A percentile compares a stretch with the other conserved stretches of the same genome.
These are phyloP conservation scores for Schizaphis graminum DNA, from an alignment of 2,888 invertebrate species.

Conservation along the genomic window DNA sequence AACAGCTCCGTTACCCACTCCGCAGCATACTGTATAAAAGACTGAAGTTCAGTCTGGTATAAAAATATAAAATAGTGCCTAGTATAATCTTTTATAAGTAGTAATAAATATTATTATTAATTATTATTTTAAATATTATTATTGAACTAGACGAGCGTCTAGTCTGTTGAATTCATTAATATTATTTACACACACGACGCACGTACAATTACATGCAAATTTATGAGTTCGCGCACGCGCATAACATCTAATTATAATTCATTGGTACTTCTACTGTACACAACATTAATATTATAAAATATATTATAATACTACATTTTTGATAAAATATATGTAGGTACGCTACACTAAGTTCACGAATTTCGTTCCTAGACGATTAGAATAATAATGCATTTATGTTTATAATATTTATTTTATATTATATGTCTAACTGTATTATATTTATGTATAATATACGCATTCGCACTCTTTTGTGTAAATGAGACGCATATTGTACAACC, in stretches of 20 bases:
- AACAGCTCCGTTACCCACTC: background rate
- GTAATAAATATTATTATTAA: background rate
- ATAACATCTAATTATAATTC: slow-evolving; percentile 20
- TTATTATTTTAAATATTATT: slow-evolving; percentile 23
- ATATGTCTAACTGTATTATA: background rate
- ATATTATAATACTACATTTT: background rate
- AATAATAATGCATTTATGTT: background rate
- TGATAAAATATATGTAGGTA: background rate
- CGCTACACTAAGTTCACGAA: background rate
- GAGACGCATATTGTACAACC: background rate
- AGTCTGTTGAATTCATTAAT: background rate
- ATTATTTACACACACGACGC: background rate
- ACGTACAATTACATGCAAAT: slow-evolving; percentile 44
- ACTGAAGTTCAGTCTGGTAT: background rate
- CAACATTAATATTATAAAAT: background rate
- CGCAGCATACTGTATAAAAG: background rate
- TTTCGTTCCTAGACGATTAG: background rate
- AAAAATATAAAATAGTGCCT: background rate
- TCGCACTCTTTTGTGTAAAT: background rate
- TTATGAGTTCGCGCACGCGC: background rate
- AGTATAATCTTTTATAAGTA: background rate
- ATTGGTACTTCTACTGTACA: background rate
- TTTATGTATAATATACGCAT: background rate
- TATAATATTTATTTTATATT: background rate
- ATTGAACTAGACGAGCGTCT: slow-evolving; percentile 18